phyloP scores from a whole-genome alignment of 2,888 invertebrate genomes.

The Alloplasta piceator region DNA sequence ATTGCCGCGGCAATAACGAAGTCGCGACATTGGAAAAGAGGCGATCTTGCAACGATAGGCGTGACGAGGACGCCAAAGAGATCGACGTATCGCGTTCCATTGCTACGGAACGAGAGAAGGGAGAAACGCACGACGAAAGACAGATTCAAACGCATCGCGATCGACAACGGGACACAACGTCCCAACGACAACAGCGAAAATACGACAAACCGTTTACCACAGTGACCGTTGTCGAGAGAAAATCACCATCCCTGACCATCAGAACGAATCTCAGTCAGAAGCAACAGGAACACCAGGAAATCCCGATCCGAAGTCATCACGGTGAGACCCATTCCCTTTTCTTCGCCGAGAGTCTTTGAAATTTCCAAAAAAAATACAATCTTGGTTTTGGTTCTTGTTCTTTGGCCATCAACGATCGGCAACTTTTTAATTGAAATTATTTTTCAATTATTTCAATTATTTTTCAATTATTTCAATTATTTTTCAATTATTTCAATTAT shows the following conservation, averaged over 20 bases:
- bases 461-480: too few relatives aligned
- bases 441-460: too few relatives aligned
- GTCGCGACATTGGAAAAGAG: conserved; percentile 54
- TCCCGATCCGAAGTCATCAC: neutral
- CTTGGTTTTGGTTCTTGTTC: neutral
- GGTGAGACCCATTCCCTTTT: conserved; percentile 43
- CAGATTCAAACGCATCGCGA: conserved; percentile 48
- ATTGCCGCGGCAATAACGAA: conserved; percentile 41
- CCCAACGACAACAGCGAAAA: conserved; percentile 61
- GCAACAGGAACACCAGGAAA: conserved; percentile 29
- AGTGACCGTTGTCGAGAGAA: conserved; percentile 76
- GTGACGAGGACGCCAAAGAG: conserved; percentile 50
- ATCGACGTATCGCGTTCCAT: conserved; percentile 53
- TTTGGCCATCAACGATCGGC: neutral
- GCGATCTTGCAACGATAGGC: conserved; percentile 63
- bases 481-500: too few relatives aligned
- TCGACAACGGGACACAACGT: conserved; percentile 61
- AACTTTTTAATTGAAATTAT: neutral
- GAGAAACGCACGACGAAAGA: conserved; percentile 60
- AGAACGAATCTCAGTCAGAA: conserved; percentile 69
- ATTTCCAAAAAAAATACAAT: neutral
- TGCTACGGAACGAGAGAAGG: conserved; percentile 69
- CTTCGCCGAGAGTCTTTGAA: neutral
- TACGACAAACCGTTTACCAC: conserved; percentile 72
- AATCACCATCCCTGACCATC: conserved; percentile 78